These are phyloP conservation scores for Picathartes gymnocephalus DNA, from an alignment of 2,113 vertebrate species.

Conservation along the genomic window DNA sequence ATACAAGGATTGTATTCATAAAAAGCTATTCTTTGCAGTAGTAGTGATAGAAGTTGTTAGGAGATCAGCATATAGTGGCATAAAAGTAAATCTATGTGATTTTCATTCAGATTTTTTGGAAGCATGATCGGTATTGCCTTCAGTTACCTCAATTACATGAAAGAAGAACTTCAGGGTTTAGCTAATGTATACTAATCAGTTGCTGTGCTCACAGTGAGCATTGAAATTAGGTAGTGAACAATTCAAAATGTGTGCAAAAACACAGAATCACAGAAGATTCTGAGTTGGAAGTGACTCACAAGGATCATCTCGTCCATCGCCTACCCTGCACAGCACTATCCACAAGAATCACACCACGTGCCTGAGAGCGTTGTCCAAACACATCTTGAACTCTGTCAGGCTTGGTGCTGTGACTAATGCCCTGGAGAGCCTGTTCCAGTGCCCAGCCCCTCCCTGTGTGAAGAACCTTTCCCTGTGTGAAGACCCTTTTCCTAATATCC, in stretches of 20 bases:
- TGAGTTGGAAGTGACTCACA: background rate
- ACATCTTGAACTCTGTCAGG: background rate
- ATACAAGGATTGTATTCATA: background rate
- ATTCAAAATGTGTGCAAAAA: background rate
- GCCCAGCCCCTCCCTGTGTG: background rate
- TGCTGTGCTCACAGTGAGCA: background rate
- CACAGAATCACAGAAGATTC: background rate
- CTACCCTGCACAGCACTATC: background rate
- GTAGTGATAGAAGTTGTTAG: background rate
- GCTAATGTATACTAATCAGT: background rate
- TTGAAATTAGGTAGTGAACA: background rate
- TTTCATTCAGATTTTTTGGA: background rate
- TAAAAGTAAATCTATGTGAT: background rate
- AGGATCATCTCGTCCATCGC: rapidly evolving
- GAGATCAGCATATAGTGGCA: background rate
- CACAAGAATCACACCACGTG: background rate
- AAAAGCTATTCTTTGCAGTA: background rate
- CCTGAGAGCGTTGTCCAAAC: background rate
- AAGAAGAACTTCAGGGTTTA: background rate
- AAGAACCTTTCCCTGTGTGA: background rate
- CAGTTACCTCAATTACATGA: background rate
- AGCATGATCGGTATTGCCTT: background rate
- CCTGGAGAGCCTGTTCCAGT: background rate
- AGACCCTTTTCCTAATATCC: background rate
- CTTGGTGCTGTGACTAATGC: background rate